Evolutionary conservation across 2,888 invertebrate species (phyloP).

Genomic region (Napeogenes inachia): DNA sequence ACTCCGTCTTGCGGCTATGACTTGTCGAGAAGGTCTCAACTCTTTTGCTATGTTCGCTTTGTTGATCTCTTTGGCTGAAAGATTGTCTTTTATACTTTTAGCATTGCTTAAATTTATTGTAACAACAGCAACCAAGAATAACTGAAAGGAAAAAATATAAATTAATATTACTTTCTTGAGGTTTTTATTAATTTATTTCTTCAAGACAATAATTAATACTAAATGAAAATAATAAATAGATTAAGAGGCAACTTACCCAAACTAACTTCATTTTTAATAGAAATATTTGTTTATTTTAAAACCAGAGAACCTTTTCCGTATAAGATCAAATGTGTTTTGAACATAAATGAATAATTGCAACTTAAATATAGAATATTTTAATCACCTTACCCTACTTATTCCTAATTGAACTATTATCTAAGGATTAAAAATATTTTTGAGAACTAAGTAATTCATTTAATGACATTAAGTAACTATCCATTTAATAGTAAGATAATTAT

Average conservation of each 20-base stretch:
- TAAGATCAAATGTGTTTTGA: conserved; percentile 5
- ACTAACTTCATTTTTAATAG: conserved; percentile 13
- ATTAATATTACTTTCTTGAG: neutral
- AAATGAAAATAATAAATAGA: neutral
- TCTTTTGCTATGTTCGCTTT: neutral
- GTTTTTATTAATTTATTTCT: too few species aligned
- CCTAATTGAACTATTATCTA: neutral
- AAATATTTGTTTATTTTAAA: neutral
- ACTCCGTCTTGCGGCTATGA: too few species aligned
- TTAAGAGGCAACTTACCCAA: conserved; percentile 13
- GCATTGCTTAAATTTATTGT: conserved; percentile 6
- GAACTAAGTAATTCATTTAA: too few species aligned
- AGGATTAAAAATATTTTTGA: too few species aligned
- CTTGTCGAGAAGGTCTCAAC: neutral
- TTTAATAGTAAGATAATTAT: too few species aligned
- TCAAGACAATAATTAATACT: too few species aligned
- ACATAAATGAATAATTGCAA: conserved; percentile 6
- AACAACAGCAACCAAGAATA: conserved; percentile 3
- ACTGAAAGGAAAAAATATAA: conserved; percentile 13
- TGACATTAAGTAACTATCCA: too few species aligned
- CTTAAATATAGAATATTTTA: conserved; percentile 16
- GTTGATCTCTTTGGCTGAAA: neutral
- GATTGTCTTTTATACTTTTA: neutral
- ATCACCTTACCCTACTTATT: neutral
- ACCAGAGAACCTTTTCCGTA: conserved; percentile 5